Base-by-base conservation (phyloP, 2,888 invertebrate species). In the Dorcus parallelipipedus region DNA sequence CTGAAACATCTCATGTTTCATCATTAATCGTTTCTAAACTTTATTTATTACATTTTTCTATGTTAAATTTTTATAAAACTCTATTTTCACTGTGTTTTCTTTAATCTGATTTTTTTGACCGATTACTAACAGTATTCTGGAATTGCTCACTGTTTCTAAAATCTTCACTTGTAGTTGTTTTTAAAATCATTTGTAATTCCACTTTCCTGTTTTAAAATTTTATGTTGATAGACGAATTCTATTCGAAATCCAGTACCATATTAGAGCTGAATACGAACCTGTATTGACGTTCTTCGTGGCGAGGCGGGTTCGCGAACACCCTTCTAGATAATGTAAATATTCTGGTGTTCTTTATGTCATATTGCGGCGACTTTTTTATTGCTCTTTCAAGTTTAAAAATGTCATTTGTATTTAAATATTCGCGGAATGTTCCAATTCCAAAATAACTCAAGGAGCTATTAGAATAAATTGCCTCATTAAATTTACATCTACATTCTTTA, bases 391-490 rank as follows among this genome's bases (percentile, higher is more conserved):
- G 66, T 70, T 65, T 67, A 70, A 70, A 70, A 70, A 70, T 71
- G 72, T 69, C 68, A 73, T 72, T 72, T 72, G 70, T 72, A 73
- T 73, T 73, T 71, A 71, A 71, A 71, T 71, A 64, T 66, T 59
- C 59, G 47, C 58, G 54, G 62, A 52, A 53, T 65, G 65, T 62
- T 54, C 65, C 66, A 69, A 68, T 70, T 69, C 65, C 67, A 64
- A 65, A 64, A 66, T 69, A 68, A 69, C 68, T 69, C 67, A 58
- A 49, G 47, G 58, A 38, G 56, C 59, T 56, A 51, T 60, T 60
- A 56, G 60, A 60, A 60, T 56, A 60, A 59, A 59, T 59, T 59
- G 51, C 47, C 41, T 33, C 26, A 33, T 33, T 42, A 17, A 17
- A 17, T 42, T 42, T 42, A 14, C 10, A 14, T 42, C 10, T 14